These are phyloP conservation scores for Xylocopa sonorina DNA, from an alignment of 1,140 invertebrate species.

Conservation along the genomic window DNA sequence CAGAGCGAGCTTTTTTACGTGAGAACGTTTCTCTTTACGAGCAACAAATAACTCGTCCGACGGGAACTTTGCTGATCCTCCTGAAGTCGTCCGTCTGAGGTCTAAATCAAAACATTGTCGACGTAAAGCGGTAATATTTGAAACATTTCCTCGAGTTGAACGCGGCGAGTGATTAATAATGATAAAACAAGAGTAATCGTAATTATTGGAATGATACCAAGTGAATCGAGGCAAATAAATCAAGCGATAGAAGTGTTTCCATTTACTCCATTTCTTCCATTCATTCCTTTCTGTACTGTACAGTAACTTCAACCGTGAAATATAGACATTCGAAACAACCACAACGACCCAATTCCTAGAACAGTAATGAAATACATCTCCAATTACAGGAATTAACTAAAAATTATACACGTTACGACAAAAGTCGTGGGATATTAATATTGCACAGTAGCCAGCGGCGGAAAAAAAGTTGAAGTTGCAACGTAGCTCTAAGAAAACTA, in stretches of 20 bases:
- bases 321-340: not conserved
- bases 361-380: not conserved
- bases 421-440: not conserved
- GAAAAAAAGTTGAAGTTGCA: not conserved
- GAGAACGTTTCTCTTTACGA: not conserved
- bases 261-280: no score
- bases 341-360: not conserved
- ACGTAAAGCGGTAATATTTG: not conserved
- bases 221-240: no score
- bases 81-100: constrained; percentile 8
- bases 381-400: not conserved
- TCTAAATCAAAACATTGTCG: not conserved
- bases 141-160: no score
- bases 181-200: no score
- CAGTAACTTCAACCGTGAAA: not conserved
- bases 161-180: no score
- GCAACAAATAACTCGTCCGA: not conserved
- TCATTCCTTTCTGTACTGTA: no score
- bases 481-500: not conserved
- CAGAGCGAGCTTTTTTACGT: not conserved
- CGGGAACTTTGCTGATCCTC: not conserved
- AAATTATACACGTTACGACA: not conserved
- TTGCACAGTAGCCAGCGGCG: not conserved
- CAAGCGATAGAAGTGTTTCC: no score
- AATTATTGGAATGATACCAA: no score